Evolutionary conservation across 2,797 vertebrate species (phyloP).

Genomic region (Sebastiscus tertius): DNA sequence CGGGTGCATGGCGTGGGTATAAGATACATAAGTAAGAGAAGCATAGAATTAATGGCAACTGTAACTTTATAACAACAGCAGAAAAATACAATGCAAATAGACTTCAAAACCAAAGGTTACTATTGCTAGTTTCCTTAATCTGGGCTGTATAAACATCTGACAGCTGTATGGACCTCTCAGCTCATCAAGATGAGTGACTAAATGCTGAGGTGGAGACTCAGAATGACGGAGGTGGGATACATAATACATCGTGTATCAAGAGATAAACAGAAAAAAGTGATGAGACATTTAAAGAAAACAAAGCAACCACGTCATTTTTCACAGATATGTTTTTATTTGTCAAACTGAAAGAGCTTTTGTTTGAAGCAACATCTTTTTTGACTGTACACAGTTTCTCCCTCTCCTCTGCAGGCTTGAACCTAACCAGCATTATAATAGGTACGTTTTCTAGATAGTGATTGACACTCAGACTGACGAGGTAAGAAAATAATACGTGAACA

Average conservation of each 20-base stretch:
- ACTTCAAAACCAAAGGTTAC: background rate
- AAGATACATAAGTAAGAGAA: background rate
- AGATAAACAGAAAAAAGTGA: background rate
- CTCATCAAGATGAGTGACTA: conserved; percentile 16
- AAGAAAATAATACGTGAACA: conserved; percentile 68
- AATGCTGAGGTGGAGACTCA: background rate
- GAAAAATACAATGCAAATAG: background rate
- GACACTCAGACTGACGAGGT: conserved; percentile 69
- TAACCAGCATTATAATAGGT: conserved; percentile 69
- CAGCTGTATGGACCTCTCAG: background rate
- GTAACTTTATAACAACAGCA: background rate
- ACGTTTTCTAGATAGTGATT: conserved; percentile 75
- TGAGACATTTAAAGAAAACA: conserved; percentile 20
- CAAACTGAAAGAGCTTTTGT: conserved; percentile 82
- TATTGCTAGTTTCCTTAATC: background rate
- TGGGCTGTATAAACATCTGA: background rate
- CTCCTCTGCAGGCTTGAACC: conserved; percentile 70
- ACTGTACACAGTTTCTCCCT: conserved; percentile 77
- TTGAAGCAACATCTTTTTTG: conserved; percentile 75
- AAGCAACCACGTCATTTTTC: conserved; percentile 58
- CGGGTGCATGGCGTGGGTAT: background rate
- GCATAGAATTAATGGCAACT: background rate
- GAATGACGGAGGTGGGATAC: background rate
- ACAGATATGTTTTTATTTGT: conserved; percentile 86
- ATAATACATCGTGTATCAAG: background rate